Percentiles rank a stretch among this genome's conserved stretches.
phyloP scores from a whole-genome alignment of 2,113 vertebrate genomes.

The Paedocypris sp. region DNA sequence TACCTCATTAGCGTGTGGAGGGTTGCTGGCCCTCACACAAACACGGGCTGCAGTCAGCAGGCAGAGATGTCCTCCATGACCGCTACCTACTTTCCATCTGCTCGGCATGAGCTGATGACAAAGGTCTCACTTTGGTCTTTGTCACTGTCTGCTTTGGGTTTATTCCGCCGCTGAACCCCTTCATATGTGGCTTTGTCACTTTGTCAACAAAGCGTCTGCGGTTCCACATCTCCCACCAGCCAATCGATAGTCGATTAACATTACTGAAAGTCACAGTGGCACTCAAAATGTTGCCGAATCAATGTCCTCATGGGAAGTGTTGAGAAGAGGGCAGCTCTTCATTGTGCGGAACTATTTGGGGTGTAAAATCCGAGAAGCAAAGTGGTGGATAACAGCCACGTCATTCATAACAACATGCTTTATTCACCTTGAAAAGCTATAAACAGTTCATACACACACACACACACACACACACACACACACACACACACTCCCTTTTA shows the following conservation, averaged over 20 bases:
- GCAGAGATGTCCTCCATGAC: not conserved
- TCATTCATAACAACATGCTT: too few relatives aligned
- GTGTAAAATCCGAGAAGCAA: not conserved
- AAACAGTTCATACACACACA: too few relatives aligned
- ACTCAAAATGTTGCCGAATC: conserved; percentile 23
- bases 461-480: too few relatives aligned
- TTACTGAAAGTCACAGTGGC: conserved; percentile 21
- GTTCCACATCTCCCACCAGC: conserved; percentile 14
- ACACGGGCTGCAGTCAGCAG: conserved; percentile 5
- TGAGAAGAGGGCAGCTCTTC: conserved; percentile 12
- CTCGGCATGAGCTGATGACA: conserved; percentile 4
- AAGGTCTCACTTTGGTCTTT: conserved; percentile 13
- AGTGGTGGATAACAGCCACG: too few relatives aligned
- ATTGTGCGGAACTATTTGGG: not conserved
- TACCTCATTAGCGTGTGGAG: conserved; percentile 20
- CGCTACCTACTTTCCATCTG: not conserved
- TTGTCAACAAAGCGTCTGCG: conserved; percentile 10
- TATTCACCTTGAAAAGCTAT: too few relatives aligned
- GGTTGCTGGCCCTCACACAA: not conserved
- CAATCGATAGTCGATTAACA: conserved; percentile 33
- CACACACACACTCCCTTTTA: too few relatives aligned
- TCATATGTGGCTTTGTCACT: conserved; percentile 16
- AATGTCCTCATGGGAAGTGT: conserved; percentile 24
- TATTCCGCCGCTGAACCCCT: conserved; percentile 9
- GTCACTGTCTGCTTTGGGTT: conserved; percentile 7